phyloP scores from a whole-genome alignment of 2,113 vertebrate genomes.

The Tor tambroides region DNA sequence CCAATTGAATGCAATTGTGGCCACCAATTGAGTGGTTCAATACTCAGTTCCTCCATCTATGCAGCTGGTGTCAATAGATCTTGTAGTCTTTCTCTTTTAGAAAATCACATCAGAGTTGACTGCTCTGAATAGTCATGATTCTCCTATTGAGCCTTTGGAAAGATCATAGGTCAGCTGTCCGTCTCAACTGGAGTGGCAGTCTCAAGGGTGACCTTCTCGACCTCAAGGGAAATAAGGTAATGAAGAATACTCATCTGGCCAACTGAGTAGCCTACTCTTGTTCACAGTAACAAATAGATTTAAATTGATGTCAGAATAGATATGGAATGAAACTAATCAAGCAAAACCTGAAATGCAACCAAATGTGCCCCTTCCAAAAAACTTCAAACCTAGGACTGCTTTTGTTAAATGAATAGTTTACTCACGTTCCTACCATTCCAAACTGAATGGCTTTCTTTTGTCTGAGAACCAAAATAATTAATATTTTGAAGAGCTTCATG shows the following conservation, averaged over 20 bases:
- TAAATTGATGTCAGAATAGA: background rate
- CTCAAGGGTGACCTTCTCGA: slow-evolving; percentile 61
- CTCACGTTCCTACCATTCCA: background rate
- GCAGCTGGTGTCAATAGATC: slow-evolving; percentile 41
- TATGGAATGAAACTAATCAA: background rate
- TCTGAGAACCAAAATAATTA: background rate
- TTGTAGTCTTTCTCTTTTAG: slow-evolving; percentile 51
- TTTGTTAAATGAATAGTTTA: background rate
- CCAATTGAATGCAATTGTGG: background rate
- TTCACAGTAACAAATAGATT: slow-evolving; percentile 21
- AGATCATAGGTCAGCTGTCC: slow-evolving; percentile 63
- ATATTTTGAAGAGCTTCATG: background rate
- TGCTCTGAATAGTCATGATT: slow-evolving; percentile 48
- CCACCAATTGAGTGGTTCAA: slow-evolving; percentile 50
- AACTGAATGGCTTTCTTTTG: background rate
- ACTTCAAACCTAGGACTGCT: background rate
- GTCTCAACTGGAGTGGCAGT: slow-evolving; percentile 56
- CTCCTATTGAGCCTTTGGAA: slow-evolving; percentile 57
- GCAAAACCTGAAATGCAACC: background rate
- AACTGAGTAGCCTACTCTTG: slow-evolving; percentile 7
- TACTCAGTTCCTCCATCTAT: slow-evolving; percentile 36
- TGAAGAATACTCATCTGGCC: slow-evolving; percentile 57
- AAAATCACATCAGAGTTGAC: slow-evolving; percentile 50
- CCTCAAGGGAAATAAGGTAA: slow-evolving; percentile 51
- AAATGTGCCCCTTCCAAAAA: background rate